Conservation (phyloP, 2,797 vertebrate species). For the Synaphobranchus kaupii region DNA sequence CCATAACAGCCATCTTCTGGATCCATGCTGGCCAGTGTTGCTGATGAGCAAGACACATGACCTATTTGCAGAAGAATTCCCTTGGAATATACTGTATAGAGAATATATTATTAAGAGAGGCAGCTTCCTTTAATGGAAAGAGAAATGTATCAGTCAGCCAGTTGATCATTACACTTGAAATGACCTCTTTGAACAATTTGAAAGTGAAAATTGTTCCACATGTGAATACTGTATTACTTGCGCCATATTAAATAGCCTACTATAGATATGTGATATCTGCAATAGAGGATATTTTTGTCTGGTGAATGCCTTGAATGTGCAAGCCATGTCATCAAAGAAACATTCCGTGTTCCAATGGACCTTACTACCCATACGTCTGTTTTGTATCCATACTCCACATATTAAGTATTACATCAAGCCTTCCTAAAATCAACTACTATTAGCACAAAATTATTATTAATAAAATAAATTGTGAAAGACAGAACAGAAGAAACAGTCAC, state of each 20-base stretch:
- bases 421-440: too few relatives aligned
- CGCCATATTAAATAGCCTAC: neutral
- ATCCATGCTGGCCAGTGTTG: slow-evolving; percentile 3
- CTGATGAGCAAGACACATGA: slow-evolving; percentile 7
- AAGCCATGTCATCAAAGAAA: neutral
- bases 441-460: too few relatives aligned
- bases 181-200: slow-evolving; percentile 3
- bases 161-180: neutral
- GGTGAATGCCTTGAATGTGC: neutral
- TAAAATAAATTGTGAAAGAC: neutral
- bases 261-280: neutral
- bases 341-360: neutral
- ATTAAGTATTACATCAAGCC: neutral
- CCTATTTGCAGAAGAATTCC: slow-evolving; percentile 6
- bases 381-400: neutral
- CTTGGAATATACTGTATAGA: neutral
- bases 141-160: slow-evolving; percentile 14
- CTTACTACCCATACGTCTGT: neutral
- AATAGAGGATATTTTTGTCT: neutral
- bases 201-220: neutral
- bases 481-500: neutral
- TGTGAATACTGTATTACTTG: neutral
- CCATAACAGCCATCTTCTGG: neutral
- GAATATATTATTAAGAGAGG: slow-evolving; percentile 2
- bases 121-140: slow-evolving; percentile 2